Conservation (phyloP, 2,888 invertebrate genomes). For the Drosophila quinaria region DNA sequence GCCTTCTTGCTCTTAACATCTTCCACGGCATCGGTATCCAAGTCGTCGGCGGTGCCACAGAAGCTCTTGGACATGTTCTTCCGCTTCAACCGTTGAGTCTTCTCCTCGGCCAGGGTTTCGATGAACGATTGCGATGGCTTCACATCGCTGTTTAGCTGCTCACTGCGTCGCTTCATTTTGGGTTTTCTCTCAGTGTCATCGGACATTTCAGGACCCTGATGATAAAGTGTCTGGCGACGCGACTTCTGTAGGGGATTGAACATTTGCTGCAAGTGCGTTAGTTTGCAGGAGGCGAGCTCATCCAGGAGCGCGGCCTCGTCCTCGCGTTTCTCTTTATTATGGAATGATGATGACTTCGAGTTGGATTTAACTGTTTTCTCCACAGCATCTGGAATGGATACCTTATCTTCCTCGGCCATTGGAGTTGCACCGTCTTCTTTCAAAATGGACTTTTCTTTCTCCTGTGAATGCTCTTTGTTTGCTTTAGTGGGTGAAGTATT, state of each 20-base stretch:
- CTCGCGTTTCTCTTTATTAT: conserved; percentile 31
- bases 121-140: conserved; percentile 81
- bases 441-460: neutral
- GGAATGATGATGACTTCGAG: conserved; percentile 18
- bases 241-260: conserved; percentile 76
- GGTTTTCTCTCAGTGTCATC: conserved; percentile 30
- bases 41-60: conserved; percentile 51
- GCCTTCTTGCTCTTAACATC: conserved; percentile 39
- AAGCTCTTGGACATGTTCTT: conserved; percentile 81
- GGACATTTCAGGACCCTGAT: conserved; percentile 37
- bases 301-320: conserved; percentile 52
- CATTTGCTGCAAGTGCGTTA: conserved; percentile 61
- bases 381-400: neutral
- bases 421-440: neutral
- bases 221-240: conserved; percentile 73
- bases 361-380: neutral
- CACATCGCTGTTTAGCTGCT: conserved; percentile 43
- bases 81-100: conserved; percentile 51
- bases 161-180: conserved; percentile 61
- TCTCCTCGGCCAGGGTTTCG: conserved; percentile 67
- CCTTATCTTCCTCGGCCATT: neutral
- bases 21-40: conserved; percentile 8
- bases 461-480: neutral
- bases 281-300: conserved; percentile 57
- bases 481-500: neutral